Percentiles rank a stretch among this genome's conserved stretches.
phyloP scores from a whole-genome alignment of 1,140 invertebrate genomes.

The Atopsyche davidsoni region DNA sequence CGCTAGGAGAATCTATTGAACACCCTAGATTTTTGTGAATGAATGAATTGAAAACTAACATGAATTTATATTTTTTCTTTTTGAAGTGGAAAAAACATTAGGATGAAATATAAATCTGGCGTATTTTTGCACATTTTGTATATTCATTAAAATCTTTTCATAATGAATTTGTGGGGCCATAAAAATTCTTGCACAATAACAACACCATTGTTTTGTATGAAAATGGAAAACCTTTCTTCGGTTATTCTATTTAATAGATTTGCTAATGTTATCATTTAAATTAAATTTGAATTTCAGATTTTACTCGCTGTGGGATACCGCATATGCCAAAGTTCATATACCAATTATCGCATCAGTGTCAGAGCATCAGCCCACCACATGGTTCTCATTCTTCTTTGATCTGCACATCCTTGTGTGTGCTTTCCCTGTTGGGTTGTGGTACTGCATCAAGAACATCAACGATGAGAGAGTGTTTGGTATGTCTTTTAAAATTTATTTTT shows the following conservation, averaged over 20 bases:
- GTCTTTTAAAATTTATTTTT: too few species aligned
- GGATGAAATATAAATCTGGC: too few species aligned
- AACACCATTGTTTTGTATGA: too few species aligned
- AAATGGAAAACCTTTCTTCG: too few species aligned
- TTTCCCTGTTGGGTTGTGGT: conserved; percentile 98
- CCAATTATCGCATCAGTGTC: conserved; percentile 99
- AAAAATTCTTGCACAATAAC: too few species aligned
- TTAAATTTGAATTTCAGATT: conserved; percentile 73
- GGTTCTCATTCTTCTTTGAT: conserved; percentile 99
- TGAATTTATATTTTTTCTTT: not conserved
- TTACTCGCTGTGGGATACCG: conserved; percentile 99
- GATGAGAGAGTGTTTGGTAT: conserved; percentile 97
- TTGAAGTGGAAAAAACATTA: too few species aligned
- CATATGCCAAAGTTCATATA: conserved; percentile 99
- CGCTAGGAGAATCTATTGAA: not conserved
- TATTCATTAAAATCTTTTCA: too few species aligned
- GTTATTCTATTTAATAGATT: too few species aligned
- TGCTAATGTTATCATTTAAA: too few species aligned
- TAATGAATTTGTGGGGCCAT: conserved; percentile 4
- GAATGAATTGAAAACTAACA: not conserved
- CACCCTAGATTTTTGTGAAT: conserved; percentile 1
- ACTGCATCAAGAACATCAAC: conserved; percentile 96
- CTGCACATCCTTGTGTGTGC: conserved; percentile 94
- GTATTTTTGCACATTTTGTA: too few species aligned
- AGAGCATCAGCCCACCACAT: conserved; percentile 99